Conservation (phyloP, 2,113 vertebrate genomes). For the Stercorarius parasiticus region DNA sequence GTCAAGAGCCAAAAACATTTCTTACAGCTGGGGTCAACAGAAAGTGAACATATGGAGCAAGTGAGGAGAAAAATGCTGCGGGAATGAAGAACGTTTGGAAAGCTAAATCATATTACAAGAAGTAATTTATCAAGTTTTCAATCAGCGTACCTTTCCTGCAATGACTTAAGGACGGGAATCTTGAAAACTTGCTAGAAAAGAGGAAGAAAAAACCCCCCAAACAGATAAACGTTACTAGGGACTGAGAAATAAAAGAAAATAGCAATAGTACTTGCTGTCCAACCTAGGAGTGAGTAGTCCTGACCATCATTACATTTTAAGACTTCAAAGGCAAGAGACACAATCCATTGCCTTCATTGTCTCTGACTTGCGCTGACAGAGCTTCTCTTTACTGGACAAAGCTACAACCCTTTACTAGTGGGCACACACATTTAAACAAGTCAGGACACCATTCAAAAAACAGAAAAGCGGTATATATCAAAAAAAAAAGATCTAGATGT, state of each 20-base stretch:
- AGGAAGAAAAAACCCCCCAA: not conserved
- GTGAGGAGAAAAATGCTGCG: not conserved
- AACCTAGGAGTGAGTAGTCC: not conserved
- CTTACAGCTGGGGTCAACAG: slow-evolving; percentile 24
- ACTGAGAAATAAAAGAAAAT: not conserved
- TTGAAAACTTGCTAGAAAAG: not conserved
- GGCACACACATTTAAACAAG: not conserved
- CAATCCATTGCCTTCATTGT: not conserved
- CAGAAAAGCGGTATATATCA: not conserved
- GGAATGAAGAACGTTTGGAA: slow-evolving; percentile 7
- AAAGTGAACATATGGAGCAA: slow-evolving; percentile 46
- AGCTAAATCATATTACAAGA: slow-evolving; percentile 20
- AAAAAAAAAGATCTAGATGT: not conserved
- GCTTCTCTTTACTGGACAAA: not conserved
- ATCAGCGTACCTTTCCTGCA: not conserved
- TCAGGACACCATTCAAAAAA: not conserved
- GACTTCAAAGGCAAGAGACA: not conserved
- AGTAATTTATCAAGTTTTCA: slow-evolving; percentile 32
- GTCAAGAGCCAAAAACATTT: not conserved
- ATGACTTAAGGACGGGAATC: not conserved
- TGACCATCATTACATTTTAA: not conserved
- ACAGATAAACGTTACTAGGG: not conserved
- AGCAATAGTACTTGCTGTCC: not conserved
- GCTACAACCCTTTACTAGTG: not conserved
- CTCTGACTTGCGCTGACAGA: not conserved